Evolutionary conservation across 2,888 invertebrate genomes (phyloP).

Genomic region (Coelopa pilipes): DNA sequence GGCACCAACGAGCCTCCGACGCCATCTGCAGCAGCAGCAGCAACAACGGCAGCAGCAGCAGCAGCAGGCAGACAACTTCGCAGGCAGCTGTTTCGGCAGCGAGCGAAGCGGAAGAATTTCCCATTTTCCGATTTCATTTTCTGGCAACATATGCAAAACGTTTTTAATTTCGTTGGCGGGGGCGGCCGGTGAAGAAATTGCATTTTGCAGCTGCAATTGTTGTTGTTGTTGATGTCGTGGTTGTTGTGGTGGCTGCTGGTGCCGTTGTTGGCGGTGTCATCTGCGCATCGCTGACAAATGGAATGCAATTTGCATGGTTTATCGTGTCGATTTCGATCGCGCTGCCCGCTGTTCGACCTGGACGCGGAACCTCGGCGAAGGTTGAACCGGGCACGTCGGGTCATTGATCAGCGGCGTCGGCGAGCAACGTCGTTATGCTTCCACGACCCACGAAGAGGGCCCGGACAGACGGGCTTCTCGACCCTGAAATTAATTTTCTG

Average conservation of each 20-base stretch:
- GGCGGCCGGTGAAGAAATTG: neutral
- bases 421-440: too few relatives aligned
- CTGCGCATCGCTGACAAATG: too few relatives aligned
- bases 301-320: too few relatives aligned
- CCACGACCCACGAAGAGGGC: too few relatives aligned
- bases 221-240: neutral
- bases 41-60: constrained; percentile 17
- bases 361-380: too few relatives aligned
- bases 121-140: constrained; percentile 35
- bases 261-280: too few relatives aligned
- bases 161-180: constrained; percentile 16
- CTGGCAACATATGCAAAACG: constrained; percentile 27
- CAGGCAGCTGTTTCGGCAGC: constrained; percentile 33
- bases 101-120: constrained; percentile 16
- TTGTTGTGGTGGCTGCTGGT: neutral
- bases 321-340: too few relatives aligned
- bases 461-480: too few relatives aligned
- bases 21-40: constrained; percentile 1
- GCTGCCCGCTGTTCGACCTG: too few relatives aligned
- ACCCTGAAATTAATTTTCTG: neutral
- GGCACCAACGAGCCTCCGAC: constrained; percentile 12
- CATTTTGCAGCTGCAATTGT: neutral
- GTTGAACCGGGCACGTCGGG: too few relatives aligned
- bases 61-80: constrained; percentile 28
- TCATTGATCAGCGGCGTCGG: too few relatives aligned